Base-by-base conservation (phyloP, 2,113 vertebrate genomes). In the Mormyrus lacerda region DNA sequence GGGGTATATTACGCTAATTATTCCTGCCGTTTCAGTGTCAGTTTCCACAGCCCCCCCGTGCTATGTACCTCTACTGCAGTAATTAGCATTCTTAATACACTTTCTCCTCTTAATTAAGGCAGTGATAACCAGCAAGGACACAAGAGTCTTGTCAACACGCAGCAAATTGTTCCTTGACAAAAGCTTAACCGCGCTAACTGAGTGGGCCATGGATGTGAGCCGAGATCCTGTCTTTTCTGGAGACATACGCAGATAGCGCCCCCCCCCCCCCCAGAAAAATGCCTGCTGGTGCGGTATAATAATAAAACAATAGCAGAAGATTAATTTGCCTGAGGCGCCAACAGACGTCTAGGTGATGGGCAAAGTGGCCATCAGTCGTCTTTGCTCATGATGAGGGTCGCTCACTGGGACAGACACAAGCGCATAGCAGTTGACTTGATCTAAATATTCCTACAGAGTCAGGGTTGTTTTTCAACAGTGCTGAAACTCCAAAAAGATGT, bases 1-100 rank as follows among this genome's bases (percentile, higher is more conserved):
- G n/a, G 61, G 61, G n/a, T 10, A 13, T 31, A 31, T 69, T 93
- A n/a, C 42, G 89, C 91, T 96, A 96, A 95, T 96, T 95, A 95
- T 94, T 95, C 94, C 89, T 95, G 93, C 94, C 92, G 93, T 92
- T 92, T 90, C 93, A 93, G 93, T 93, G 93, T 93, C 90, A 90
- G 91, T 92, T 93, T 21, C 88, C 42, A 10, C 93, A 91, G 92
- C 91, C 83, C 90, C 90, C 91, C 92, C 90, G 91, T 88, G 90
- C 93, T 91, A 87, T 91, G 93, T 92, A 94, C 92, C 93, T 94
- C 92, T 92, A 93, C 92, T 94, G 93, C 94, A 89, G 76, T 95
- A 95, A 95, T 95, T 94, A 94, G 93, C 93, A 94, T 91, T 94
- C 93, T 92, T 94, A 93, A 89, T 89, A 51, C 51, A 42, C 39